phyloP scores from a whole-genome alignment of 1,140 invertebrate species.

The Rhyacophila brunnea region DNA sequence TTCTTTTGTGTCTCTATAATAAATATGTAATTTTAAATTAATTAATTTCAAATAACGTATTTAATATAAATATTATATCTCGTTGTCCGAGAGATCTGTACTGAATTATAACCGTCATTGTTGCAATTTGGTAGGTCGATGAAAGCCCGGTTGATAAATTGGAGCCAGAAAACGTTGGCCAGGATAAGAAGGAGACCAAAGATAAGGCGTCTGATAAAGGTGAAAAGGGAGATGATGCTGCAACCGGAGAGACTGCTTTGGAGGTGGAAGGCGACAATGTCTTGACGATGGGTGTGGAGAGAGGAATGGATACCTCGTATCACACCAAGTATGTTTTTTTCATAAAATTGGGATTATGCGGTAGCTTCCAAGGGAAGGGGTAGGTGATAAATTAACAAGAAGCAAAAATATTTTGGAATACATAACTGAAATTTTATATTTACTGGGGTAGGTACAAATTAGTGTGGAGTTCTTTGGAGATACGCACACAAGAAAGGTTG shows the following conservation, averaged over 20 bases:
- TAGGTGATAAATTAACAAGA: no score
- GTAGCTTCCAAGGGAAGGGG: no score
- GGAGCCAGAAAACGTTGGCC: slow-evolving; percentile 54
- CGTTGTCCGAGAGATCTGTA: neutral
- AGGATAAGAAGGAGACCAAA: slow-evolving; percentile 50
- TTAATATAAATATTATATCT: neutral
- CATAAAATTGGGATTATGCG: no score
- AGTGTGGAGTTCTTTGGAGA: no score
- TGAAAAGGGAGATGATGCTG: slow-evolving; percentile 43
- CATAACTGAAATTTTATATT: no score
- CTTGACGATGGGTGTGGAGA: slow-evolving; percentile 62
- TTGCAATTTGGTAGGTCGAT: slow-evolving; percentile 34
- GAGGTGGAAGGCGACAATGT: slow-evolving; percentile 77
- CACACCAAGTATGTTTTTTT: slow-evolving; percentile 60
- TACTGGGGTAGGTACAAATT: no score
- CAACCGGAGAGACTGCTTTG: slow-evolving; percentile 53
- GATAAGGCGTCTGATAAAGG: slow-evolving; percentile 54
- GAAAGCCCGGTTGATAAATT: slow-evolving; percentile 55
- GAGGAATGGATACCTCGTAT: slow-evolving; percentile 68
- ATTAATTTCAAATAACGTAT: slow-evolving; percentile 10
- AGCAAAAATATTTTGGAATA: no score
- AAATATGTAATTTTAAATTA: no score
- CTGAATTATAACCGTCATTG: no score
- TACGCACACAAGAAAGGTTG: no score
- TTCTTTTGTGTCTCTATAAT: no score